A percentile compares a stretch with the other conserved stretches of the same genome.
Conservation (phyloP, 1,140 invertebrate genomes). For the Heterodera schachtii region DNA sequence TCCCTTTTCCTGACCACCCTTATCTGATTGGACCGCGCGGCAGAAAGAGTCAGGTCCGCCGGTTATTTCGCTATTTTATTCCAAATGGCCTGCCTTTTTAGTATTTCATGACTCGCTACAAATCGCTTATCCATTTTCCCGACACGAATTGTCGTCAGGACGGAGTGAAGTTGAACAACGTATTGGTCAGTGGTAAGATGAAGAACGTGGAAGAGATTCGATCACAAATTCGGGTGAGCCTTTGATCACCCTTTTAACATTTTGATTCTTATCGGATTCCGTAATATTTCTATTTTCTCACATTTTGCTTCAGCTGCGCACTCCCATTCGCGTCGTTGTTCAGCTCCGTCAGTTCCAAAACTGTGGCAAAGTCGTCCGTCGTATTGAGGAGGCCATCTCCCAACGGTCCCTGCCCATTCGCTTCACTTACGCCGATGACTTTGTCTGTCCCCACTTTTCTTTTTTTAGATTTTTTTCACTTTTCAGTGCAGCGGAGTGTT, state of each 20-base stretch:
- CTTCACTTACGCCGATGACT: constrained; percentile 32
- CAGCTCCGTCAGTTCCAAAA: constrained; percentile 17
- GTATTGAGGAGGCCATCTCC: constrained; percentile 30
- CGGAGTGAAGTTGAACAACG: constrained; percentile 40
- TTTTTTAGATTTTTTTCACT: constrained; percentile 6
- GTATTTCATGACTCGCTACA: constrained; percentile 41
- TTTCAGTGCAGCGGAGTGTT: constrained; percentile 30
- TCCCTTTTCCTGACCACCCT: constrained; percentile 40
- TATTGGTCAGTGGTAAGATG: constrained; percentile 35
- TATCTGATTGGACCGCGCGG: constrained; percentile 41
- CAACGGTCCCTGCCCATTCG: constrained; percentile 36
- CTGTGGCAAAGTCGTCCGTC: background rate
- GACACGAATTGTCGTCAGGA: constrained; percentile 31
- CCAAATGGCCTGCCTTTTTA: background rate
- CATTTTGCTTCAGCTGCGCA: constrained; percentile 28
- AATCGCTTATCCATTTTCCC: constrained; percentile 39
- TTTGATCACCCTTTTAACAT: background rate
- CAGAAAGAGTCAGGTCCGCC: constrained; percentile 28
- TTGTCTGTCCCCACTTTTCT: background rate
- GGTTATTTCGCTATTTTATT: background rate
- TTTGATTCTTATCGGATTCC: background rate
- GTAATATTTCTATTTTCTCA: background rate
- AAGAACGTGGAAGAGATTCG: constrained; percentile 41
- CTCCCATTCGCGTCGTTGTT: constrained; percentile 31
- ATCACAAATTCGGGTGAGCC: constrained; percentile 31